These are phyloP conservation scores for Cuniculus paca DNA, from an alignment of 2,797 vertebrate genomes.

Conservation along the genomic window DNA sequence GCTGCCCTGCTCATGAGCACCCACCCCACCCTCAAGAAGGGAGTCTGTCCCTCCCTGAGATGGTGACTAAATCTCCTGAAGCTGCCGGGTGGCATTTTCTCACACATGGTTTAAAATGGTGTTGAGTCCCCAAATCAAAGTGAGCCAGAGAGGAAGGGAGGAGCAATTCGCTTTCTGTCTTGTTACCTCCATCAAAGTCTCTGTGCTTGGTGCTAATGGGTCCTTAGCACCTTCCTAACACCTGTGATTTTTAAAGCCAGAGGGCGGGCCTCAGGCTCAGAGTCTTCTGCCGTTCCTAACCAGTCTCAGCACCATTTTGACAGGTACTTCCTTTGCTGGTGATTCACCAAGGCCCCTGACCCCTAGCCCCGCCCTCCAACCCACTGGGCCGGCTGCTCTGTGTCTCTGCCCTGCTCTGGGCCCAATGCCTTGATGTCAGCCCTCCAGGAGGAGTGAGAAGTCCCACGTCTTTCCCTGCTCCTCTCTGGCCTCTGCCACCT, in stretches of 20 bases:
- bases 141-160: background rate
- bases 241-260: background rate
- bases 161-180: background rate
- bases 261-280: background rate
- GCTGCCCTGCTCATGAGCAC: background rate
- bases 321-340: background rate
- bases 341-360: fast-evolving
- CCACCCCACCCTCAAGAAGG: background rate
- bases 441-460: background rate
- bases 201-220: background rate
- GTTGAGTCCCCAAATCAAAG: background rate
- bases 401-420: background rate
- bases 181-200: background rate
- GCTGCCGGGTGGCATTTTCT: background rate
- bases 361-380: too few species aligned
- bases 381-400: fast-evolving
- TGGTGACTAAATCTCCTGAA: background rate
- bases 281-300: background rate
- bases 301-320: background rate
- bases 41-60: too few species aligned
- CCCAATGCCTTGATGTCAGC: background rate
- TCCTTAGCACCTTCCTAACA: slow-evolving; percentile 28
- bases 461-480: background rate
- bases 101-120: background rate
- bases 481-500: background rate